Evolutionary conservation across 2,113 vertebrate species (phyloP).

Genomic region (Myotis yumanensis): DNA sequence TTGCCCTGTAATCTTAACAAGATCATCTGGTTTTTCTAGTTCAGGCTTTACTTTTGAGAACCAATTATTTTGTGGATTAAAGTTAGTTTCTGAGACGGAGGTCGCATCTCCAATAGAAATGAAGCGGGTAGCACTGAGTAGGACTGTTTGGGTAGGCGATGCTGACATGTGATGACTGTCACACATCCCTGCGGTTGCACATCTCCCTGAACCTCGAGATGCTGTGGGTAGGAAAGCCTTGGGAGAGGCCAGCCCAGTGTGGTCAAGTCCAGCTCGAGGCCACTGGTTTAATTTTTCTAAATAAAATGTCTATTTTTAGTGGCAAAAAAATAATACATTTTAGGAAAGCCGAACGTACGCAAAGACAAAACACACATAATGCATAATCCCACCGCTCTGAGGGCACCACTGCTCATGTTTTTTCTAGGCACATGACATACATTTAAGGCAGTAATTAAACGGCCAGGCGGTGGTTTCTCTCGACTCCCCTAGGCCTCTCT

Average conservation of each 20-base stretch:
- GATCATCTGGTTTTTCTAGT: background rate
- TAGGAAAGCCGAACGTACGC: background rate
- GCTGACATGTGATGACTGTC: background rate
- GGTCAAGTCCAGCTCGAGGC: background rate
- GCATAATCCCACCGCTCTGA: background rate
- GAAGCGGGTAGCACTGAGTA: background rate
- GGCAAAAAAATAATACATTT: background rate
- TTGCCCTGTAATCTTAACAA: background rate
- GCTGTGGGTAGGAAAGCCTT: background rate
- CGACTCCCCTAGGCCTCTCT: background rate
- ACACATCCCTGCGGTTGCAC: too few relatives aligned
- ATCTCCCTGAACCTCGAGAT: background rate
- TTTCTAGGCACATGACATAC: background rate
- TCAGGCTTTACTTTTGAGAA: conserved; percentile 33
- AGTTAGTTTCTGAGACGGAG: conserved; percentile 6
- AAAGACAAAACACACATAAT: conserved; percentile 2
- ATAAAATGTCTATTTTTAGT: background rate
- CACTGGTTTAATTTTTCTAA: conserved; percentile 24
- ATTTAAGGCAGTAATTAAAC: background rate
- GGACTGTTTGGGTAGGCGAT: background rate
- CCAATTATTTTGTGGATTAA: background rate
- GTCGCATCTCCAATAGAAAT: background rate
- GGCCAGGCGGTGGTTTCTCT: background rate
- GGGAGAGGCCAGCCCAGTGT: background rate
- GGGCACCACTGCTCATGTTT: background rate